Evolutionary conservation across 2,113 vertebrate genomes (phyloP).

Genomic region (Maccullochella peelii): DNA sequence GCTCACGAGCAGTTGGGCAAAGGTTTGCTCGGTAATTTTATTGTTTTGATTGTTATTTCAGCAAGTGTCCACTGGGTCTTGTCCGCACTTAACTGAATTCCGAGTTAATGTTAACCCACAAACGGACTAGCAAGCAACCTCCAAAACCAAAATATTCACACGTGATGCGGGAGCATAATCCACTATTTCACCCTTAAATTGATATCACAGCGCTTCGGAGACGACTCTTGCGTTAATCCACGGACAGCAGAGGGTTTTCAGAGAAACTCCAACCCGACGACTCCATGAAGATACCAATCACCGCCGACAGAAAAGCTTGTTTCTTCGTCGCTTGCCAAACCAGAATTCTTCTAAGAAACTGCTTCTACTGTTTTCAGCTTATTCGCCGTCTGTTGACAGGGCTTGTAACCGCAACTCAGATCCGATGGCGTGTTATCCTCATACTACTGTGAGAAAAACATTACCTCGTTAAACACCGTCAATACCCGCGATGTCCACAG

Average conservation of each 20-base stretch:
- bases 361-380: neutral
- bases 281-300: constrained; percentile 43
- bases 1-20: constrained; percentile 35
- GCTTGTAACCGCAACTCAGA: constrained; percentile 19
- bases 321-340: neutral
- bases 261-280: constrained; percentile 52
- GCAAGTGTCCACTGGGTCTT: constrained; percentile 79
- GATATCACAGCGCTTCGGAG: constrained; percentile 37
- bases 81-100: constrained; percentile 14
- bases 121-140: neutral
- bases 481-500: constrained; percentile 8
- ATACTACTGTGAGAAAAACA: constrained; percentile 62
- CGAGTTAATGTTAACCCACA: neutral
- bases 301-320: neutral
- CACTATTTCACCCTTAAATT: constrained; percentile 40
- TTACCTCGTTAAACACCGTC: constrained; percentile 23
- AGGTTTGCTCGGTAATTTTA: constrained; percentile 48
- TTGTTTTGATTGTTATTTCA: constrained; percentile 75
- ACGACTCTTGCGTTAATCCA: constrained; percentile 68
- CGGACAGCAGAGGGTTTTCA: constrained; percentile 37
- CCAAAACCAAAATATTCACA: neutral
- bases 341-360: neutral
- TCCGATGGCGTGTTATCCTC: constrained; percentile 56
- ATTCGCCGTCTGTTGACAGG: neutral
- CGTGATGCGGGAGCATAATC: constrained; percentile 21